Evolutionary conservation across 2,797 vertebrate species (phyloP), one percentile per base, ranked within the genome.

Genomic region (Tokudaia tokunoshimensis): DNA sequence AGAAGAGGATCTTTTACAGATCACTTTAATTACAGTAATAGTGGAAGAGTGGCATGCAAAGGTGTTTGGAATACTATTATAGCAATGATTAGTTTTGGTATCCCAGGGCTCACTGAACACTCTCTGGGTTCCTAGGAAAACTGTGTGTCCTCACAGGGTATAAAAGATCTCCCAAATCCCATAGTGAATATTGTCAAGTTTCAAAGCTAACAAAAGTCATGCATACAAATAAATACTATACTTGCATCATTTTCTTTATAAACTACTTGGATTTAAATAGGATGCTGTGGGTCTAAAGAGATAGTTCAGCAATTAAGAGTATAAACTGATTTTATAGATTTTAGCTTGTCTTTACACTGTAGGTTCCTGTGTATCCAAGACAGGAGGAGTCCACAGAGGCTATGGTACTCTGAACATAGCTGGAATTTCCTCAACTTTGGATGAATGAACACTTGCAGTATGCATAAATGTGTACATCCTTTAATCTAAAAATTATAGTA

Each of bases 1-100:
- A 89, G 82, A 90, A 1, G 24, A 6, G 31, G 0, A 1, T 0
- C 3, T 9, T 65, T 82, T 57, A 57, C 20, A 34, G 89, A 80
- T 78, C 74, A 86, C 75, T 95, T 10, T 22, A 11, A 47, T 34
- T 4, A 55, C 37, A 82, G 22, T 20, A 52, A 79, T 1, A 94
- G n/a, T 50, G 9, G 34, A 29, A 19, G 67, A 29, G 10, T 59
- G 63, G 85, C 34, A 24, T 17, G 2, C 4, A 78, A 89, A 65
- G 75, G 78, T 61, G 0, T n/a, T 86, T 94, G 44, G 29, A 31
- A 24, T 15, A 5, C 14, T 24, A 72, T 6, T 44, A 12, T 37
- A 2, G 50, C 29, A 5, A n/a, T 47, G 17, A 34, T 1, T 55
- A 12, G 12, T 1, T 34, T 91, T 3, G 29, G 14, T 1, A 2